Evolutionary conservation across 2,888 invertebrate species (phyloP), one percentile per base, ranked within the genome.

Genomic region (Xestobium rufovillosum): DNA sequence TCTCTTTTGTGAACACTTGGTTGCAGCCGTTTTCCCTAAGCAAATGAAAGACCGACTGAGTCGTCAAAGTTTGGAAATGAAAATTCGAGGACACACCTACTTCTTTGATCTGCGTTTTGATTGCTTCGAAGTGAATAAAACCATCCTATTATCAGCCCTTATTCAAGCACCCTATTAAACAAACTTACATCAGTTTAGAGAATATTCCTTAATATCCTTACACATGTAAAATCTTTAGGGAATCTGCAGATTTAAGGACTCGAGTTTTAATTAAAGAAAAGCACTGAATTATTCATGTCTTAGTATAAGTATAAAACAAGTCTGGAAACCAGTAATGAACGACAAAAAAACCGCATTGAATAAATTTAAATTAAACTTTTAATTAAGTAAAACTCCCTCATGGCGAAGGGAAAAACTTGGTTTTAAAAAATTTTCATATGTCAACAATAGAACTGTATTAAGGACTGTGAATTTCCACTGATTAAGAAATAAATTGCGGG

Each of bases 221-320:
- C n/a, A n/a, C n/a, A n/a, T n/a, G n/a, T n/a, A n/a, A n/a, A n/a
- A n/a, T n/a, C n/a, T n/a, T n/a, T n/a, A n/a, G n/a, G n/a, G n/a
- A n/a, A n/a, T 8, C 23, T 19, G 23, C 23, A 19, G 6, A n/a
- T n/a, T n/a, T 19, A 19, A 19, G 23, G 23, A 19, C 23, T 38
- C 26, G 26, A 33, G 17, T 42, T 42, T 34, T 38, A 36, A 36
- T 38, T 38, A 31, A 31, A 27, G 27, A 32, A 27, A 28, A 15
- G 25, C 26, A 10, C 26, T 43, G 43, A 43, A 43, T 43, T 40
- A 43, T 43, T 43, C 43, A 43, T 43, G 34, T 30, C 36, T 42
- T 36, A 43, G 38, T 40, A 39, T 36, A 43, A 38, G 38, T 23
- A 30, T 15, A 38, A 32, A 42, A 36, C 31, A 28, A 15, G 12